These are phyloP conservation scores for Oncorhynchus gorbuscha DNA, from an alignment of 2,113 vertebrate species.

Conservation along the genomic window DNA sequence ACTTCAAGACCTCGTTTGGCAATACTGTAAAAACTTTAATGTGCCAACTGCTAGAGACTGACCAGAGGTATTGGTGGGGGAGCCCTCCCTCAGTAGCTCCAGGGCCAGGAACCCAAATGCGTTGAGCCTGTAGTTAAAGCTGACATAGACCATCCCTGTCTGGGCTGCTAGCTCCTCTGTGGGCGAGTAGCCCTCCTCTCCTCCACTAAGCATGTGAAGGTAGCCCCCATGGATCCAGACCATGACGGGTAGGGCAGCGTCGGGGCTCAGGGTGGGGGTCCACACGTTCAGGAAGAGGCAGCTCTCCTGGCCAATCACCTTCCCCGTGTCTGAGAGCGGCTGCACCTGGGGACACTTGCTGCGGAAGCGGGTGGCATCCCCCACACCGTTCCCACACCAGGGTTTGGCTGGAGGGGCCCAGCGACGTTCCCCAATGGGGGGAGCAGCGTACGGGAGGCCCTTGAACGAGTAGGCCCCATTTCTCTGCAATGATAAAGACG, in stretches of 20 bases:
- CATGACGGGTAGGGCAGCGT: constrained; percentile 73
- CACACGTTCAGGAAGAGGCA: constrained; percentile 83
- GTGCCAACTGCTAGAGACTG: constrained; percentile 23
- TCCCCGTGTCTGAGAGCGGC: constrained; percentile 42
- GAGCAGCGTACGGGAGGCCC: background rate
- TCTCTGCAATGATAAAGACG: background rate
- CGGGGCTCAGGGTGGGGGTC: constrained; percentile 65
- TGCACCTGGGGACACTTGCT: constrained; percentile 70
- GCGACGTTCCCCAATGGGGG: constrained; percentile 40
- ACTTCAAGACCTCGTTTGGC: too few relatives aligned
- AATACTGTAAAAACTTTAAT: too few relatives aligned
- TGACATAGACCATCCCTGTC: constrained; percentile 68
- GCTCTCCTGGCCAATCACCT: constrained; percentile 75
- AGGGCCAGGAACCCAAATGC: constrained; percentile 79
- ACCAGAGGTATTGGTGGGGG: constrained; percentile 76
- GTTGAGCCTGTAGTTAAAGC: constrained; percentile 79
- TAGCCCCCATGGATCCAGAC: constrained; percentile 73
- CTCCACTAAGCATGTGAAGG: constrained; percentile 1
- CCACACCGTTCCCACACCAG: constrained; percentile 16
- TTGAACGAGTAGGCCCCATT: background rate
- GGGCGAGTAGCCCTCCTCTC: constrained; percentile 59
- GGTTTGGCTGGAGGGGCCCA: constrained; percentile 69
- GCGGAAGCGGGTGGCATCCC: constrained; percentile 38
- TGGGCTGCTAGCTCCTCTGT: constrained; percentile 62
- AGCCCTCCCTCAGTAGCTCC: constrained; percentile 70